These are phyloP conservation scores for Aplysina aerophoba DNA, from an alignment of 37 sponge, comb jelly and placozoan genomes.

Conservation along the genomic window DNA sequence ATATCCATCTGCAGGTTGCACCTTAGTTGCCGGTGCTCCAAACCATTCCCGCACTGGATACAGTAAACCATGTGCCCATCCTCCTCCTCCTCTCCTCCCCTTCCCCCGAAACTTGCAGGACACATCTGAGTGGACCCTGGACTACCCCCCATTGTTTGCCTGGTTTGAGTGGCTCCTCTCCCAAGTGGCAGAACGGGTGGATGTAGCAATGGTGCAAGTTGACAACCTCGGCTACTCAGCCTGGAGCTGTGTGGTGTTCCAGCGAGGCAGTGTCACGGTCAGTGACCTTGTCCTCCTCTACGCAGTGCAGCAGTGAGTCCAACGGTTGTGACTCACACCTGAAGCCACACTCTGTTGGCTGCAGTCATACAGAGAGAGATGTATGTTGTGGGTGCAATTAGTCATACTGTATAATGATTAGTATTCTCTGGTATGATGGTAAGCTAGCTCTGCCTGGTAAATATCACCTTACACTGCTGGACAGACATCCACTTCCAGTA, in stretches of 20 bases:
- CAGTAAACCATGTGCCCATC: no score
- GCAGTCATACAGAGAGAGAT: no score
- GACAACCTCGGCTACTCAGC: conserved; percentile 68
- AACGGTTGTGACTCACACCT: no score
- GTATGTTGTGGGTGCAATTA: no score
- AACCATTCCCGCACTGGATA: no score
- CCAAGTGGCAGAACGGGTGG: conserved; percentile 75
- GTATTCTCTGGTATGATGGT: no score
- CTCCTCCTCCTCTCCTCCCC: not conserved
- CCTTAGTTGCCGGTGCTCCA: no score
- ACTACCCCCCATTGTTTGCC: conserved; percentile 99
- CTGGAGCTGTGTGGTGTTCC: conserved; percentile 79
- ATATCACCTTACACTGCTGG: no score
- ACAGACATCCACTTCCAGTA: conserved; percentile 98
- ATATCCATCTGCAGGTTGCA: no score
- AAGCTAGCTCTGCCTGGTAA: no score
- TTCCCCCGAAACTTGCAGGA: conserved; percentile 33
- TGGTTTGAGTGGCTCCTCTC: conserved; percentile 96
- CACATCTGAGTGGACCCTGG: conserved; percentile 97
- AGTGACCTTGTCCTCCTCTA: conserved; percentile 83
- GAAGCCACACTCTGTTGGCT: no score
- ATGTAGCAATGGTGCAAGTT: conserved; percentile 78
- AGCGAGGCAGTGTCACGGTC: conserved; percentile 80
- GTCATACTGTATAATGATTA: no score
- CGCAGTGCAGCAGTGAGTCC: conserved; percentile 78